These are phyloP conservation scores for Beaufortia kweichowensis DNA, from an alignment of 2,113 vertebrate species.

Conservation along the genomic window DNA sequence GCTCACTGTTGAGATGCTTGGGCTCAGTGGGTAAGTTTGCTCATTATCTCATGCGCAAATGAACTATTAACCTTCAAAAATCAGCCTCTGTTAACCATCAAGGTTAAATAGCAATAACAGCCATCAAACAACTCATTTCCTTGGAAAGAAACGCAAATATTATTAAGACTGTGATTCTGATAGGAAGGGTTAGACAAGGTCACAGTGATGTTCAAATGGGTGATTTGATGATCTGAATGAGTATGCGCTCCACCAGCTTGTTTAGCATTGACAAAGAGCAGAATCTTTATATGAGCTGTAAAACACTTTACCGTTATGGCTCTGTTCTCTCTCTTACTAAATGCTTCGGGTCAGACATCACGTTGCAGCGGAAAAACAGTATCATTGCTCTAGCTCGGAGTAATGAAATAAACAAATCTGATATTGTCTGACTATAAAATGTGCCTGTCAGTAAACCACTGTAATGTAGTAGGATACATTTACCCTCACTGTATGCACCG, in stretches of 20 bases:
- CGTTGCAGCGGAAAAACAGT: neutral
- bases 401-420: constrained; percentile 33
- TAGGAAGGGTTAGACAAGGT: constrained; percentile 35
- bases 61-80: constrained; percentile 24
- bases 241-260: constrained; percentile 20
- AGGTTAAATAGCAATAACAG: constrained; percentile 40
- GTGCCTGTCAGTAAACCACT: constrained; percentile 16
- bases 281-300: constrained; percentile 20
- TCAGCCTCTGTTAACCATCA: constrained; percentile 17
- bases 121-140: neutral
- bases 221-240: constrained; percentile 26
- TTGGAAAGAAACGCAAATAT: neutral
- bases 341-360: constrained; percentile 21
- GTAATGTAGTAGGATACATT: neutral
- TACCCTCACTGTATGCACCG: neutral
- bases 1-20: constrained; percentile 46
- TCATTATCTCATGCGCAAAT: constrained; percentile 38
- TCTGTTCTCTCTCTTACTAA: constrained; percentile 1
- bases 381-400: constrained; percentile 13
- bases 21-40: constrained; percentile 44
- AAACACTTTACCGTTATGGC: constrained; percentile 18
- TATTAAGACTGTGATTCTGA: constrained; percentile 28
- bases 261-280: constrained; percentile 10
- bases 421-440: constrained; percentile 25
- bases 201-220: constrained; percentile 14